Evolutionary conservation across 1,140 invertebrate species (phyloP).

Genomic region (Chironomus tepperi): DNA sequence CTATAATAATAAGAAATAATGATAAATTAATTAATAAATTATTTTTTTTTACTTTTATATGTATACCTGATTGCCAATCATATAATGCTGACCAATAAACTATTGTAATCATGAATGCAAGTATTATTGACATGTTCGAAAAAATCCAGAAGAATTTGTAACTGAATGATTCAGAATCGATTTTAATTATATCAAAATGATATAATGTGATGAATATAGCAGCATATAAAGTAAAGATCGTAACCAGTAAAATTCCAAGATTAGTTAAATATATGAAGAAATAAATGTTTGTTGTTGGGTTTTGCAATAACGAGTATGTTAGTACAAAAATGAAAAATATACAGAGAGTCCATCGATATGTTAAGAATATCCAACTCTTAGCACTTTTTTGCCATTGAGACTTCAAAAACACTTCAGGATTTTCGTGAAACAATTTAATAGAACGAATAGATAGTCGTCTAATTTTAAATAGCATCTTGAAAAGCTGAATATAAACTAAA

Average conservation of each 20-base stretch:
- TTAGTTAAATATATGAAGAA: conserved; percentile 5
- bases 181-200: background rate
- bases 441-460: too few relatives aligned
- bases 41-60: background rate
- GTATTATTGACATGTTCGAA: background rate
- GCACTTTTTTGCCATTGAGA: background rate
- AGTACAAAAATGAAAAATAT: background rate
- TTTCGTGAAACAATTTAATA: background rate
- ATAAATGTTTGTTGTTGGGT: background rate
- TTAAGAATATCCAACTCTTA: background rate
- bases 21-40: background rate
- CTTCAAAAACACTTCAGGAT: background rate
- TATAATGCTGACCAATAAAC: background rate
- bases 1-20: background rate
- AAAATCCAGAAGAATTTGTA: background rate
- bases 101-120: background rate
- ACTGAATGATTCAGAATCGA: background rate
- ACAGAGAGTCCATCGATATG: background rate
- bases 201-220: background rate
- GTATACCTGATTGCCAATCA: background rate
- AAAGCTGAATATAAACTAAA: too few relatives aligned
- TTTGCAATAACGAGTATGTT: background rate
- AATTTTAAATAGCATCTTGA: too few relatives aligned
- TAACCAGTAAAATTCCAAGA: background rate
- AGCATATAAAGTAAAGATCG: background rate